phyloP scores from a whole-genome alignment of 1,140 invertebrate species.

The Brachionus plicatilis region DNA sequence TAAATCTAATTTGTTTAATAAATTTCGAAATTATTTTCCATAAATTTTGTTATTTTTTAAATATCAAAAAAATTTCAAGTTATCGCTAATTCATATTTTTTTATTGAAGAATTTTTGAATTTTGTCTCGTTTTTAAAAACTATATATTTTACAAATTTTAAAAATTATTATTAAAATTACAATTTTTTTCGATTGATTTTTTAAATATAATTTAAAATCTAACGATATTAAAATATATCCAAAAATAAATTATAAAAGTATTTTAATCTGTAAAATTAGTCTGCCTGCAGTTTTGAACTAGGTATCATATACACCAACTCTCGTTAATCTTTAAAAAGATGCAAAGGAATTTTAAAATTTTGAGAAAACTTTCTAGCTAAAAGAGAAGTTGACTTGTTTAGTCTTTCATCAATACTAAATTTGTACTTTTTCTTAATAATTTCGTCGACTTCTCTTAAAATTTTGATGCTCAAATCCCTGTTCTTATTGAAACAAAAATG shows the following conservation, averaged over 20 bases:
- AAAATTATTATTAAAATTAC: no score
- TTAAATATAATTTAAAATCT: background rate
- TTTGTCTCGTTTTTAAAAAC: no score
- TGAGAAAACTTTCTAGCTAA: background rate
- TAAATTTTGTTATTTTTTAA: no score
- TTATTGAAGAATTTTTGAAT: no score
- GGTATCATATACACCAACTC: background rate
- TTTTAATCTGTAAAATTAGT: no score
- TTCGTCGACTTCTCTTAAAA: background rate
- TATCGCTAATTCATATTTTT: no score
- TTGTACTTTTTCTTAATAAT: background rate
- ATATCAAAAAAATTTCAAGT: no score
- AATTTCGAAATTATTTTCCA: no score
- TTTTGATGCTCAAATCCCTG: background rate
- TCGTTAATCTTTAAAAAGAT: constrained; percentile 1
- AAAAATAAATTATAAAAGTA: background rate
- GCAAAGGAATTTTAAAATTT: background rate
- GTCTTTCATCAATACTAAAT: background rate
- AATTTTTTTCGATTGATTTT: background rate
- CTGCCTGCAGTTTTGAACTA: background rate
- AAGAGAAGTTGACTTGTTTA: background rate
- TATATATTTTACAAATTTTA: no score
- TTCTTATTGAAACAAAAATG: constrained; percentile 17
- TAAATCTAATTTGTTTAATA: no score
- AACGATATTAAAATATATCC: background rate